phyloP scores from a whole-genome alignment of 2,888 invertebrate species.

The Eledone cirrhosa region DNA sequence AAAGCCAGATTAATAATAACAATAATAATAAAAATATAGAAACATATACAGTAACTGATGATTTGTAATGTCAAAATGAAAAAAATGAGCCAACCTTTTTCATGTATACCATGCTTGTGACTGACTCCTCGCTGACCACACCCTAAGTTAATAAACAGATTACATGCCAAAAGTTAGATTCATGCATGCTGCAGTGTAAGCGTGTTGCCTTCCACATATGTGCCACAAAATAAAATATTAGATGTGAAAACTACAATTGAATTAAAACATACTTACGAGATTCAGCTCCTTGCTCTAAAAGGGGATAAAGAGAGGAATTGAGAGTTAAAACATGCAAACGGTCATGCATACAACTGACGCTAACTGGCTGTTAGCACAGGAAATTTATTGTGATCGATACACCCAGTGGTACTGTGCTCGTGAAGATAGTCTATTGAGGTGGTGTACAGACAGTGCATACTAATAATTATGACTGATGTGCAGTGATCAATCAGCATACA shows the following conservation, averaged over 20 bases:
- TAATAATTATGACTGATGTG: too few species aligned
- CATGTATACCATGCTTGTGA: neutral
- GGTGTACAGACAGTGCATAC: too few species aligned
- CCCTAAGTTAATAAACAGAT: slow-evolving; percentile 25
- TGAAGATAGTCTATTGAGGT: too few species aligned
- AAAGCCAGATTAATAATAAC: too few species aligned
- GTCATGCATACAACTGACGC: slow-evolving; percentile 16
- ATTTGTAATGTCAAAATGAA: slow-evolving; percentile 1
- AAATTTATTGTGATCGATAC: too few species aligned
- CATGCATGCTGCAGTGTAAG: slow-evolving; percentile 23
- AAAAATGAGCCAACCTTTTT: slow-evolving; percentile 25
- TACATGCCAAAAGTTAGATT: slow-evolving; percentile 23
- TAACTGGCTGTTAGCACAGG: too few species aligned
- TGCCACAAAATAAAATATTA: slow-evolving; percentile 22
- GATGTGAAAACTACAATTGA: neutral
- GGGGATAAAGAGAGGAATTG: slow-evolving; percentile 40
- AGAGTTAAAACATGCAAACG: slow-evolving; percentile 32
- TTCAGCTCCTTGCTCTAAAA: slow-evolving; percentile 63
- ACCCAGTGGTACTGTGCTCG: too few species aligned
- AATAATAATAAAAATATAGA: too few species aligned
- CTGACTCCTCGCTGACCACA: slow-evolving; percentile 14
- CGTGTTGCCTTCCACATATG: slow-evolving; percentile 17
- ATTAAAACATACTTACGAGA: slow-evolving; percentile 60
- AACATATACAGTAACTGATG: too few species aligned
- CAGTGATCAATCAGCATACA: too few species aligned